These are phyloP conservation scores for Cyclophora punctaria DNA, from an alignment of 2,888 invertebrate species.

Conservation along the genomic window DNA sequence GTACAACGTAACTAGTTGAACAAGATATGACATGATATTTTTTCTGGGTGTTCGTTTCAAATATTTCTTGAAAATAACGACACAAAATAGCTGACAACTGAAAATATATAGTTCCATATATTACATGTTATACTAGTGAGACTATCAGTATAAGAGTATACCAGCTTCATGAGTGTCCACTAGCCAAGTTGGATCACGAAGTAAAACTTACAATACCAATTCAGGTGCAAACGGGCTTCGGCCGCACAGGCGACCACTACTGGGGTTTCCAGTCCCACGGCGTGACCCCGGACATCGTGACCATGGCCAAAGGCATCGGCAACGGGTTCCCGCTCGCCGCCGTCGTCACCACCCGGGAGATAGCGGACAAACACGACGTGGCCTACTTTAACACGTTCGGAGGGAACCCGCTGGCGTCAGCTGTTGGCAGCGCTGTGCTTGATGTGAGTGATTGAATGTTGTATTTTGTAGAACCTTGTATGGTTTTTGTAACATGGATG, in stretches of 20 bases:
- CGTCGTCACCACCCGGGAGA: slow-evolving; percentile 92
- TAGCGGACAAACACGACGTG: slow-evolving; percentile 86
- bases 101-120: too few species aligned
- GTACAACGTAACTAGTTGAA: too few species aligned
- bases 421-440: slow-evolving; percentile 92
- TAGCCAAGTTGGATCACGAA: too few species aligned
- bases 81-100: too few species aligned
- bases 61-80: too few species aligned
- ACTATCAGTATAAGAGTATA: too few species aligned
- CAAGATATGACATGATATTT: too few species aligned
- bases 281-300: slow-evolving; percentile 93
- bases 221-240: slow-evolving; percentile 96
- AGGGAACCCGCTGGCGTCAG: slow-evolving; percentile 93
- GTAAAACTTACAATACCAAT: background rate
- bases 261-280: slow-evolving; percentile 97
- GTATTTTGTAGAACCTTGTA: too few species aligned
- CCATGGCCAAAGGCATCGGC: slow-evolving; percentile 95
- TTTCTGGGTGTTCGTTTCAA: too few species aligned
- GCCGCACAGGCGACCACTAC: slow-evolving; percentile 92
- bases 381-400: slow-evolving; percentile 97
- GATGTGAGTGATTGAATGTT: slow-evolving; percentile 77
- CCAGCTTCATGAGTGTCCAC: too few species aligned
- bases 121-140: too few species aligned
- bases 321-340: slow-evolving; percentile 98
- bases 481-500: too few species aligned